Evolutionary conservation across 1,140 invertebrate species (phyloP).

Genomic region (Pseudomyrmex concolor): DNA sequence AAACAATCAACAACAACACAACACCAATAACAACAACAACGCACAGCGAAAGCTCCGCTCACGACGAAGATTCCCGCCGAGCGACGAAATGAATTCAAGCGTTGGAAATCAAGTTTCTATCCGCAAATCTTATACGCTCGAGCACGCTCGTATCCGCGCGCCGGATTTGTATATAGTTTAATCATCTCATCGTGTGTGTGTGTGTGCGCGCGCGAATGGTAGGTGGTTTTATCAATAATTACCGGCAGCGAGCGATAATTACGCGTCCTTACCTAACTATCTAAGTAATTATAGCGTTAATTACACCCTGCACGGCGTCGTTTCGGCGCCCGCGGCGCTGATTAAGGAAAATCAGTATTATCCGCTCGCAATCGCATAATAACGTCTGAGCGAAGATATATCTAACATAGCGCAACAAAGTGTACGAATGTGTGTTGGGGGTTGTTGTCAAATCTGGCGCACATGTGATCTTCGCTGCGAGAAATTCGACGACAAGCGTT

Average conservation of each 20-base stretch:
- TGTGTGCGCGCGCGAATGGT: background rate
- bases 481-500: too few relatives aligned
- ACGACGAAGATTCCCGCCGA: background rate
- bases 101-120: slow-evolving; percentile 23
- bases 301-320: slow-evolving; percentile 27
- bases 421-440: too few relatives aligned
- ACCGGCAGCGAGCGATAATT: slow-evolving; percentile 30
- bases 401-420: too few relatives aligned
- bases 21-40: background rate
- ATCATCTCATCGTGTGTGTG: background rate
- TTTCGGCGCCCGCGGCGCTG: background rate
- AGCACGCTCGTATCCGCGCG: background rate
- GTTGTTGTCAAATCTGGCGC: too few relatives aligned
- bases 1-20: slow-evolving; percentile 12
- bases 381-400: too few relatives aligned
- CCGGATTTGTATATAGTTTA: slow-evolving; percentile 2
- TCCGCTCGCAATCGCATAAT: too few relatives aligned
- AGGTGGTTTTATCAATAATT: slow-evolving; percentile 47
- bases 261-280: slow-evolving; percentile 1
- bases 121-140: slow-evolving; percentile 1
- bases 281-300: slow-evolving; percentile 59
- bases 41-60: background rate
- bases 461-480: too few relatives aligned
- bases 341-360: background rate
- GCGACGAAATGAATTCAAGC: slow-evolving; percentile 14